A percentile compares a stretch with the other conserved stretches of the same genome.
Conservation (phyloP, 35 echinoderm and acorn worm species). For the Ophioderma brevispina region DNA sequence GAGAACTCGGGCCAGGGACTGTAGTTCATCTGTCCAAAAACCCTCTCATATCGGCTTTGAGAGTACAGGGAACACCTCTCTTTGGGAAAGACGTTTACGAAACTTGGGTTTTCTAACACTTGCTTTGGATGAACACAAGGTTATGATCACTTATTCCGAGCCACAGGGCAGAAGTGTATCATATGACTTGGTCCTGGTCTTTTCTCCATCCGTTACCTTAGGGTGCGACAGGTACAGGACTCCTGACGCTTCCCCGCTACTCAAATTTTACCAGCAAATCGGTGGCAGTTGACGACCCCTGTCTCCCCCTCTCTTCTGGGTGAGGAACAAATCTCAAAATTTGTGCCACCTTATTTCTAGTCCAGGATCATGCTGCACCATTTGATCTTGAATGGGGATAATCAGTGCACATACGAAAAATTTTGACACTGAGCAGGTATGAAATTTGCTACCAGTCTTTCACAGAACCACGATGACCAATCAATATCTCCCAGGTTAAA, state of each 20-base stretch:
- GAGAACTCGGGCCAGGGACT: neutral
- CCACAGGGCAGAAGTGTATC: neutral
- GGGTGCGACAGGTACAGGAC: too few species aligned
- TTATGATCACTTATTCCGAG: neutral
- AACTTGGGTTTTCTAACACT: neutral
- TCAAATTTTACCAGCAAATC: too few species aligned
- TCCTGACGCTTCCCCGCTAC: too few species aligned
- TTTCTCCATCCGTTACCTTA: too few species aligned
- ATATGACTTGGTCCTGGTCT: neutral
- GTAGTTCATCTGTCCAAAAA: neutral
- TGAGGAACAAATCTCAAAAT: neutral
- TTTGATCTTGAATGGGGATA: neutral
- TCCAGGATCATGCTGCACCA: neutral
- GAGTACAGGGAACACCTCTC: neutral
- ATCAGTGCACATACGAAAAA: neutral
- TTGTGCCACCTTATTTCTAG: neutral
- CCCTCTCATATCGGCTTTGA: neutral
- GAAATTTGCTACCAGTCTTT: neutral
- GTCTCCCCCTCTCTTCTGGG: too few species aligned
- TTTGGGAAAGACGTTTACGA: neutral
- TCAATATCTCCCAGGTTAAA: conserved; percentile 9
- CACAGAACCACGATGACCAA: neutral
- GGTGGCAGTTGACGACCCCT: too few species aligned
- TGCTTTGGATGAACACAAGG: neutral
- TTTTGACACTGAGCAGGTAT: neutral